phyloP scores from a whole-genome alignment of 2,888 invertebrate genomes.

The Blastobasis adustella region DNA sequence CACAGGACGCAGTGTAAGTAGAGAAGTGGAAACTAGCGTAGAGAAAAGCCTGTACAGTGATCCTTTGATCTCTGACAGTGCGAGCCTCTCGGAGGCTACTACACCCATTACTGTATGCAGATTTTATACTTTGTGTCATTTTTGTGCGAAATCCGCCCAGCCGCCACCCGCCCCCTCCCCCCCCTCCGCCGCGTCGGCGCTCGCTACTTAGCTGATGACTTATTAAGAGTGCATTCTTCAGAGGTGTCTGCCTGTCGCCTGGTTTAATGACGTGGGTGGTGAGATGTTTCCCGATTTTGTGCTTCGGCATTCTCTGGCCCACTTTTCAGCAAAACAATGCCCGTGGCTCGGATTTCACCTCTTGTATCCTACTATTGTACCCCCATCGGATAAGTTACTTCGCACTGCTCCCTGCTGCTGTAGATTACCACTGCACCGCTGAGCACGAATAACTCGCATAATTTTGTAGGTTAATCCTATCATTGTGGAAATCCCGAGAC shows the following conservation, averaged over 20 bases:
- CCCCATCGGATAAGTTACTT: too few relatives aligned
- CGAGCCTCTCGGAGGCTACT: slow-evolving; percentile 59
- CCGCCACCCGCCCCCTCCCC: slow-evolving; percentile 14
- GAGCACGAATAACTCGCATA: too few relatives aligned
- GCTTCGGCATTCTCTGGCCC: slow-evolving; percentile 49
- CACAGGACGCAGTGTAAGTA: too few relatives aligned
- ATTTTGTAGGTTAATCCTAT: too few relatives aligned
- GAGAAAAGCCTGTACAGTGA: slow-evolving; percentile 33
- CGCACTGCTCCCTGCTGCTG: too few relatives aligned
- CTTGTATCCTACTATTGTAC: neutral
- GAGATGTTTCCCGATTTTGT: slow-evolving; percentile 45
- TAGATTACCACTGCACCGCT: too few relatives aligned
- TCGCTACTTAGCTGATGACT: slow-evolving; percentile 74
- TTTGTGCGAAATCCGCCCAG: slow-evolving; percentile 58
- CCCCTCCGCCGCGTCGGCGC: slow-evolving; percentile 27
- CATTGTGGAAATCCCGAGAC: too few relatives aligned
- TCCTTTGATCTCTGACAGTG: slow-evolving; percentile 56
- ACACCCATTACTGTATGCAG: slow-evolving; percentile 65
- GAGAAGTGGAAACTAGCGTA: slow-evolving; percentile 20
- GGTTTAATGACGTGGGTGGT: slow-evolving; percentile 67
- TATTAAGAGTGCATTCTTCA: slow-evolving; percentile 73
- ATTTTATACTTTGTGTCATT: slow-evolving; percentile 72
- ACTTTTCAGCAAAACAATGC: slow-evolving; percentile 41
- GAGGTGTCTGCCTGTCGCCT: slow-evolving; percentile 68
- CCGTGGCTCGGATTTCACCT: neutral